Conservation (phyloP, 1,140 invertebrate species). For the Hyposmocoma kahamanoa region DNA sequence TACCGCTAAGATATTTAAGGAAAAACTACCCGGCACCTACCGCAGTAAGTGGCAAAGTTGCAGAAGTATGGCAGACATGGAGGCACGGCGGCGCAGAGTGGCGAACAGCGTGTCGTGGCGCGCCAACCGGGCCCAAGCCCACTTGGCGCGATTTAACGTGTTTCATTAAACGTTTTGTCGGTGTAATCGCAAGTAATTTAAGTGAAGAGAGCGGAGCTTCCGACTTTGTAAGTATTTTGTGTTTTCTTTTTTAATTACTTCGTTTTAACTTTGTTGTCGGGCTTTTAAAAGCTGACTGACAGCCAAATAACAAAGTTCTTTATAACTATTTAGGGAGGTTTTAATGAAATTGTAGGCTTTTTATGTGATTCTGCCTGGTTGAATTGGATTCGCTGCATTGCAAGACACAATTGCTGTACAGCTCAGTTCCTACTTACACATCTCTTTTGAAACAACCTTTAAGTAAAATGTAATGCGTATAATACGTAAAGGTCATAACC, state of each 20-base stretch:
- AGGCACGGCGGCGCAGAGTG: conserved; percentile 19
- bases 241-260: conserved; percentile 74
- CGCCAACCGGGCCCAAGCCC: conserved; percentile 29
- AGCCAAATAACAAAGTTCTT: conserved; percentile 69
- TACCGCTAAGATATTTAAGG: conserved; percentile 69
- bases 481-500: too few relatives aligned
- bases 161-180: conserved; percentile 72
- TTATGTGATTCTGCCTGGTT: conserved; percentile 40
- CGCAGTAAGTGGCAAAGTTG: conserved; percentile 57
- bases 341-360: conserved; percentile 62
- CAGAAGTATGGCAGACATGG: conserved; percentile 43
- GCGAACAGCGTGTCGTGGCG: conserved; percentile 14
- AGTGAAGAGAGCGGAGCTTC: conserved; percentile 70
- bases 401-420: too few relatives aligned
- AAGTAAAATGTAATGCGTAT: too few relatives aligned
- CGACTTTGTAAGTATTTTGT: conserved; percentile 73
- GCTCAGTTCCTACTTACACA: too few relatives aligned
- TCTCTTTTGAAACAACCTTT: too few relatives aligned
- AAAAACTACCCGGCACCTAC: conserved; percentile 60
- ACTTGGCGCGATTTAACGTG: conserved; percentile 66
- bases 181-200: conserved; percentile 73
- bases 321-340: conserved; percentile 64
- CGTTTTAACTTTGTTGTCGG: conserved; percentile 70
- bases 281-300: conserved; percentile 70
- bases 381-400: too few relatives aligned